Conservation (phyloP, 1,140 invertebrate species). For the Platyscapa corneri region DNA sequence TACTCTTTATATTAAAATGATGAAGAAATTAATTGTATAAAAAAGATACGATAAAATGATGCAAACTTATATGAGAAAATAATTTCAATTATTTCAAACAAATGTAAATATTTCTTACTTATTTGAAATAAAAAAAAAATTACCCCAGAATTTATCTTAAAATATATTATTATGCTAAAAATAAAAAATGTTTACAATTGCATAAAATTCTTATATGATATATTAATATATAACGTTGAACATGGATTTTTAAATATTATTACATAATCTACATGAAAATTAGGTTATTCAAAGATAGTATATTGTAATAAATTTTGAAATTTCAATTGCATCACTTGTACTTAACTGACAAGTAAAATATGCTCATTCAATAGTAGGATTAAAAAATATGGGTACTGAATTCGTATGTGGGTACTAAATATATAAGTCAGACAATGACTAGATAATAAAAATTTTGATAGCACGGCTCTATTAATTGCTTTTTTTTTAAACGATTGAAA, state of each 20-base stretch:
- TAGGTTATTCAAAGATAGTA: constrained; percentile 23
- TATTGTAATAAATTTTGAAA: constrained; percentile 30
- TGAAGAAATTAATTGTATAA: too few species aligned
- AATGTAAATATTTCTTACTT: too few species aligned
- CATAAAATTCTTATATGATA: too few species aligned
- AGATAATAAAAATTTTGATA: not conserved
- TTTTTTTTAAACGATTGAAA: not conserved
- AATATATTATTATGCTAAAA: too few species aligned
- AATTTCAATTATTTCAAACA: too few species aligned
- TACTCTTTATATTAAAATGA: too few species aligned
- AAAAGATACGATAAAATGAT: too few species aligned
- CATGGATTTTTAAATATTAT: not conserved
- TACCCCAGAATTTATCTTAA: too few species aligned
- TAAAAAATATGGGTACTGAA: constrained; percentile 48
- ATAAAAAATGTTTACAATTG: too few species aligned
- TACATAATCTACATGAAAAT: not conserved
- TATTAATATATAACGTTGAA: not conserved
- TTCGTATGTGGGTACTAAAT: constrained; percentile 36
- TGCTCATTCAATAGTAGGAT: not conserved
- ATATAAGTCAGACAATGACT: not conserved
- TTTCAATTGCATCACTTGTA: constrained; percentile 35
- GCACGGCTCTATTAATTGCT: not conserved
- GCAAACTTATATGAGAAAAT: too few species aligned
- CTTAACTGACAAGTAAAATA: not conserved
- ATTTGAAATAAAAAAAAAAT: too few species aligned